These are phyloP conservation scores for Junonia oenone DNA, from an alignment of 2,888 invertebrate species.

Conservation along the genomic window DNA sequence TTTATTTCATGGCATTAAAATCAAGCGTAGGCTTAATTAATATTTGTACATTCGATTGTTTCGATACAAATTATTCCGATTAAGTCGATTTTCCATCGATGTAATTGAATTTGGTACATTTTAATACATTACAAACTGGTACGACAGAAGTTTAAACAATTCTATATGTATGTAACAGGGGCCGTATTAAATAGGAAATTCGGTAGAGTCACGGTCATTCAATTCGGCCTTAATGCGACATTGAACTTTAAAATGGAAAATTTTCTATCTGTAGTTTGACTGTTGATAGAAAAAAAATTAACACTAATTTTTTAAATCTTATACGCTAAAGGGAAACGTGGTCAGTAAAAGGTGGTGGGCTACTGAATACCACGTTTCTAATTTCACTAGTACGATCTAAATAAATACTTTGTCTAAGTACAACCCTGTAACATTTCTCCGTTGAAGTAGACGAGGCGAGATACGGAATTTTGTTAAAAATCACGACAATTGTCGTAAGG, in stretches of 20 bases:
- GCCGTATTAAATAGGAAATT: slow-evolving; percentile 16
- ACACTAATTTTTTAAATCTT: slow-evolving; percentile 31
- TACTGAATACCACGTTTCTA: slow-evolving; percentile 32
- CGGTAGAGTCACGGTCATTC: slow-evolving; percentile 14
- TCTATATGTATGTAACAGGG: slow-evolving; percentile 11
- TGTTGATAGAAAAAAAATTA: slow-evolving; percentile 45
- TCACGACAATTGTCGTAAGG: background rate
- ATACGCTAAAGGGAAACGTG: slow-evolving; percentile 24
- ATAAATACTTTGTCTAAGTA: slow-evolving; percentile 65
- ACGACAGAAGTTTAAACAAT: slow-evolving; percentile 13
- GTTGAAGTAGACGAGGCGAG: slow-evolving; percentile 23
- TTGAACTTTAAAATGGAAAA: slow-evolving; percentile 25
- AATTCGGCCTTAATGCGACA: slow-evolving; percentile 10
- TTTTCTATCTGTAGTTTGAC: slow-evolving; percentile 54
- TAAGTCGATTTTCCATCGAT: background rate
- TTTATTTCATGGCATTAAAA: slow-evolving; percentile 10
- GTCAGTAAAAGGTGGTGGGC: slow-evolving; percentile 22
- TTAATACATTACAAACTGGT: slow-evolving; percentile 22
- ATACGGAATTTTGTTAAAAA: background rate
- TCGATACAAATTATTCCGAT: background rate
- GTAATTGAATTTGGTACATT: background rate
- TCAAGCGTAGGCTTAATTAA: background rate
- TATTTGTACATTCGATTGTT: slow-evolving; percentile 9
- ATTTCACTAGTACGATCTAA: slow-evolving; percentile 46
- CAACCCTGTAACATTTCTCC: slow-evolving; percentile 36